Base-by-base conservation (phyloP, 2,888 invertebrate species). In the Morpho achilles region DNA sequence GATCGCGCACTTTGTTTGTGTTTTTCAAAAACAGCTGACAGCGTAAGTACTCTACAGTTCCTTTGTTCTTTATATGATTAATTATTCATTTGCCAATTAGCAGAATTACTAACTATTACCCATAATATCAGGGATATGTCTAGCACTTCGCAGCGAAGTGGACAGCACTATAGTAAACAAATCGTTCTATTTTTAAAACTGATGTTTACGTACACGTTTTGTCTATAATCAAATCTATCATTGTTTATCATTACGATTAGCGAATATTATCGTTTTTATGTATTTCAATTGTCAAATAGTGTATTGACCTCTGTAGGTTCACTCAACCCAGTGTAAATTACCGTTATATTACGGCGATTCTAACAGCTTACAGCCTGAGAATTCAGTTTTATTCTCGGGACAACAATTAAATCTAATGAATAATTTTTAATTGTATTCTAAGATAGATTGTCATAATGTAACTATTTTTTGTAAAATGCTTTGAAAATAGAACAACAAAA, bases 21-120 rank as follows among this genome's bases (percentile, higher is more conserved):
- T 88, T 87, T 84, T 85, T 84, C 76, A 77, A 78, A 86, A 93
- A 92, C 93, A 93, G 93, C 93, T 93, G 93, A 92, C 91, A 82
- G 82, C 74, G 71, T 60, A 69, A 59, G 62, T 60, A 67, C 63
- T 56, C 59, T 40, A 57, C 52, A 70, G 72, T 72, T 87, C 82
- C 91, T 85, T 86, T 85, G 85, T 84, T 79, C 80, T 71, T 56
- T 32, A 32, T 32, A 32, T 32, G 32, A 32, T 32, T 5, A 32
- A 32, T 32, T 32, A 32, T 32, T 32, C 32, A 5, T 32, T 32
- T 32, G 32, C 3, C 32, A 32, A 32, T 32, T 5, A 32, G 5
- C 32, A 32, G 32, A 16, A 16, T 16, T 16, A 16, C 32, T 32
- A 32, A 32, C 32, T 32, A 32, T 5, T 32, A 32, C 32, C 32